Evolutionary conservation across 2,888 invertebrate genomes (phyloP).

Genomic region (Dryadula phaetusa): DNA sequence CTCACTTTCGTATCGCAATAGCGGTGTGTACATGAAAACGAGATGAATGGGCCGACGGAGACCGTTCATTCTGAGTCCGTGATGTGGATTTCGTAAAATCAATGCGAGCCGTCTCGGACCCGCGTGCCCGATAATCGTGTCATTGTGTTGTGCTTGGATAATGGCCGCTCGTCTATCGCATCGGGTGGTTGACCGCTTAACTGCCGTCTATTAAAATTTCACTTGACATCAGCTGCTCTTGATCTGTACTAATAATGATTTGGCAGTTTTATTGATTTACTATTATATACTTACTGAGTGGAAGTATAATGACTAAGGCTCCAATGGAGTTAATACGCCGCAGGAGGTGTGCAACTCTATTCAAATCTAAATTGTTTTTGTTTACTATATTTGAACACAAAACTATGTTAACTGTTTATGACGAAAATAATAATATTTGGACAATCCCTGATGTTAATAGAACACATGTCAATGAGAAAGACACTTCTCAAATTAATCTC

Average conservation of each 20-base stretch:
- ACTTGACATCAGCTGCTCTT: constrained; percentile 55
- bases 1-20: constrained; percentile 82
- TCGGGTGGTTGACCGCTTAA: constrained; percentile 67
- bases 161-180: constrained; percentile 64
- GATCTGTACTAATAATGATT: constrained; percentile 24
- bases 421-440: no score
- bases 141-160: constrained; percentile 75
- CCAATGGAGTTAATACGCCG: background rate
- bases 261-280: constrained; percentile 29
- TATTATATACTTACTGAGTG: background rate
- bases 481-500: constrained; percentile 56
- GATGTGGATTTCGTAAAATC: constrained; percentile 82
- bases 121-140: constrained; percentile 71
- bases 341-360: background rate
- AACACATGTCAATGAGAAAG: constrained; percentile 30
- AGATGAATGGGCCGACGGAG: constrained; percentile 81
- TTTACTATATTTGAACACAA: background rate
- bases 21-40: constrained; percentile 81
- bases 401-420: background rate
- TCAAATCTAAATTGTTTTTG: background rate
- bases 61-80: constrained; percentile 77
- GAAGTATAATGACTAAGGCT: background rate
- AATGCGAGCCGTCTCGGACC: constrained; percentile 74
- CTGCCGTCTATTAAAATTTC: constrained; percentile 67
- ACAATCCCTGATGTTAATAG: no score